These are phyloP conservation scores for Liodrosophila aerea DNA, from an alignment of 2,888 invertebrate species.

Conservation along the genomic window DNA sequence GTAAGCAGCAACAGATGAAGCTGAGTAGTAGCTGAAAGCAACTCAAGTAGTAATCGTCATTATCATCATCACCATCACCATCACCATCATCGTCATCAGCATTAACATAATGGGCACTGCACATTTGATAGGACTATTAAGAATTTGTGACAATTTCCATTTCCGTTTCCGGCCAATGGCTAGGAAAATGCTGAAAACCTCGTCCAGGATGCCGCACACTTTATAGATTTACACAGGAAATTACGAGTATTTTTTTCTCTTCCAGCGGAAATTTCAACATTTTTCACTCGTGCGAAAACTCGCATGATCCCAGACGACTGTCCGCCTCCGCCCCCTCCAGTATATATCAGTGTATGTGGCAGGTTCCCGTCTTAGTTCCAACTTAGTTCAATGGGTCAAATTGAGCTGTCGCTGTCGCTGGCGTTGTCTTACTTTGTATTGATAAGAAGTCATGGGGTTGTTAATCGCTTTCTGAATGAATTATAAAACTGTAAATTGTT, in stretches of 20 bases:
- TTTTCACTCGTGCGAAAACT: constrained; percentile 30
- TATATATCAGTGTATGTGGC: too few relatives aligned
- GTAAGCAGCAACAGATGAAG: neutral
- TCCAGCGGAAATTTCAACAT: constrained; percentile 32
- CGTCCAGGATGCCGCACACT: constrained; percentile 31
- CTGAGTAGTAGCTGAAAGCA: too few relatives aligned
- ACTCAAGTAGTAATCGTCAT: too few relatives aligned
- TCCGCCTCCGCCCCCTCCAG: neutral
- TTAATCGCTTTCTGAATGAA: constrained; percentile 20
- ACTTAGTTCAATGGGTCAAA: constrained; percentile 6
- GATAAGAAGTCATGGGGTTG: constrained; percentile 23
- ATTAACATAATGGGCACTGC: neutral
- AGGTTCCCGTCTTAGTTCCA: too few relatives aligned
- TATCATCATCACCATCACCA: neutral
- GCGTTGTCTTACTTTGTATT: constrained; percentile 17
- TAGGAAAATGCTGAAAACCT: neutral
- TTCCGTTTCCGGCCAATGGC: constrained; percentile 42
- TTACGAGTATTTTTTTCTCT: constrained; percentile 16
- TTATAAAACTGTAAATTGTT: constrained; percentile 1
- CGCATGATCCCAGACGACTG: neutral
- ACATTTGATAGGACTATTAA: constrained; percentile 33
- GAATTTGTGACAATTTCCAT: constrained; percentile 46
- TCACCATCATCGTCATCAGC: neutral
- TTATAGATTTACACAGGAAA: constrained; percentile 43
- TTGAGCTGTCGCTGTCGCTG: neutral